phyloP scores from a whole-genome alignment of 2,888 invertebrate genomes.

The Oscheius onirici region DNA sequence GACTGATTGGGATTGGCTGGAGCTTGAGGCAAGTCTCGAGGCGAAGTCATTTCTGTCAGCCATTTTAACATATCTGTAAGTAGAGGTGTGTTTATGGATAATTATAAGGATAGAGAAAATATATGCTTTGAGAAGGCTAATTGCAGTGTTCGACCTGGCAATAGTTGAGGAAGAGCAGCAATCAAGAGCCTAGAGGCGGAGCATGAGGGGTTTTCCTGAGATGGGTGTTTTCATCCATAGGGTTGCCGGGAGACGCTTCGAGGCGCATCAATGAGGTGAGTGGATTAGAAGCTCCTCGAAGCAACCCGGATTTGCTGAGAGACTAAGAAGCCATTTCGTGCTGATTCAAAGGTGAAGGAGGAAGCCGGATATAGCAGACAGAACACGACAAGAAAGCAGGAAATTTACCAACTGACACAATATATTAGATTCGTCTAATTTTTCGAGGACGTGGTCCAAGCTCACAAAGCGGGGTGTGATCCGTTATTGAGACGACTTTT shows the following conservation, averaged over 20 bases:
- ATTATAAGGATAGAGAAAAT: background rate
- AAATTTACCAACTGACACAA: background rate
- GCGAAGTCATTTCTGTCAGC: slow-evolving; percentile 10
- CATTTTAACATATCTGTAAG: slow-evolving; percentile 18
- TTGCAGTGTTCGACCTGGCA: background rate
- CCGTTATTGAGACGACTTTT: slow-evolving; percentile 90
- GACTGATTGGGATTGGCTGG: background rate
- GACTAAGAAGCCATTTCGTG: background rate
- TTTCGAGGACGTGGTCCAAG: slow-evolving; percentile 84
- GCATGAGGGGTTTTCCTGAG: background rate
- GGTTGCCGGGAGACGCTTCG: slow-evolving; percentile 14
- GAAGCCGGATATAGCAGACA: background rate
- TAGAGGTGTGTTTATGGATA: background rate
- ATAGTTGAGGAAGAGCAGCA: background rate
- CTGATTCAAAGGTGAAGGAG: background rate
- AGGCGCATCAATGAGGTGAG: background rate
- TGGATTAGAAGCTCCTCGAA: background rate
- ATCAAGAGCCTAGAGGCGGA: background rate
- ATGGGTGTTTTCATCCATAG: background rate
- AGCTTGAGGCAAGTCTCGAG: background rate
- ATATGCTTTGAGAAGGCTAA: background rate
- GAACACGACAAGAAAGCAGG: background rate
- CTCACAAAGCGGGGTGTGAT: slow-evolving; percentile 84
- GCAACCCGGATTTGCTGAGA: background rate
- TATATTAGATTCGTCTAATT: slow-evolving; percentile 81